Evolutionary conservation across 2,888 invertebrate species (phyloP), one percentile per base, ranked within the genome.

Genomic region (Hypsopygia costalis): DNA sequence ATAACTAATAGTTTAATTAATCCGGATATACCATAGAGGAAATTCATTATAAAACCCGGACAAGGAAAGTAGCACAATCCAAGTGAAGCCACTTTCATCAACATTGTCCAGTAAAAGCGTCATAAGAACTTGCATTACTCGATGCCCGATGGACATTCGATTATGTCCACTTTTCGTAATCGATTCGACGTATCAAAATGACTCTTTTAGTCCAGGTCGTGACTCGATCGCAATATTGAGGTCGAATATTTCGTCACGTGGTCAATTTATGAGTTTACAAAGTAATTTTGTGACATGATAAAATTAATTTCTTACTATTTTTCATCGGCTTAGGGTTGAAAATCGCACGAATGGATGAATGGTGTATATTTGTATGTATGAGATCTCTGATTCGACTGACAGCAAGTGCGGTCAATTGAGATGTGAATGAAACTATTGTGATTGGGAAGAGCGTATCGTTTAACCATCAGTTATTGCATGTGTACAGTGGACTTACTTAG

Each of bases 371-470:
- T 16, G 16, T 16, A 16, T 16, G 16, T 16, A 16, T 3, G 16
- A 3, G 3, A 16, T 16, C 16, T 16, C 16, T 3, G 16, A 16
- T 16, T 16, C 11, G 31, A 8, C 31, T 31, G 31, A 58, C 62
- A 51, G 53, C 64, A 63, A 72, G 65, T 65, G 64, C 52, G 44
- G 47, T 62, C 79, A 78, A 79, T 79, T 79, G 77, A 77, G 68
- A 68, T 55, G 60, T 70, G 69, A 77, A 75, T 68, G 65, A 66
- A 68, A 66, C 65, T 69, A 75, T 73, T 77, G 69, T 77, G 66
- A 67, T 62, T 77, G 69, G 76, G 66, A 67, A 62, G 58, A 58
- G 55, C 54, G 54, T 57, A 55, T 51, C 52, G 47, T 58, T 59
- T 58, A 58, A 58, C 41, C 39, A 48, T 38, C 46, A 66, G 55